A percentile compares a stretch with the other conserved stretches of the same genome.
Evolutionary conservation across 2,797 vertebrate species (phyloP).

Genomic region (Esox masquinongy): DNA sequence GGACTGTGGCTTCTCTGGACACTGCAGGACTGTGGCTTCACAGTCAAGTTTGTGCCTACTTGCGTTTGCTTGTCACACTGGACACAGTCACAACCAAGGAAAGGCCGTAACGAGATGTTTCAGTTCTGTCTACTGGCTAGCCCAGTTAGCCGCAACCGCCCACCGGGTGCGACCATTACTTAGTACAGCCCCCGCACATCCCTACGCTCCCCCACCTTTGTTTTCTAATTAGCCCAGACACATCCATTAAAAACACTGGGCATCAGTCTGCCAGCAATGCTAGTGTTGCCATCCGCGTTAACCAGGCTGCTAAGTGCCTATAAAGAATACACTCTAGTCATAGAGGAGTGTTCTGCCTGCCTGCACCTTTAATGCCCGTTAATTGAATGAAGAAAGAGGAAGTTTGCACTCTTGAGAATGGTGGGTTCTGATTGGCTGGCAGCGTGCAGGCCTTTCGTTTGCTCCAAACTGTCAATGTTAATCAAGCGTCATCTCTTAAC

Average conservation of each 20-base stretch:
- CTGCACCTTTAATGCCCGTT: conserved; percentile 80
- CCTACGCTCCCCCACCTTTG: background rate
- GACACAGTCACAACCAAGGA: background rate
- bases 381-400: conserved; percentile 75
- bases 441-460: conserved; percentile 62
- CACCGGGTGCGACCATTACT: too few species aligned
- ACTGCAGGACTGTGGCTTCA: background rate
- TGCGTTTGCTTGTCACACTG: too few species aligned
- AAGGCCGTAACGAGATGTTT: background rate
- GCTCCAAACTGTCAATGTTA: conserved; percentile 87
- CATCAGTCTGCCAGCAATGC: background rate
- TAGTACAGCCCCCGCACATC: background rate
- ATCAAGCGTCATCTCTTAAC: conserved; percentile 92
- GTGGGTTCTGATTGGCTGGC: conserved; percentile 75
- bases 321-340: conserved; percentile 10
- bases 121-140: background rate
- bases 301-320: conserved; percentile 33
- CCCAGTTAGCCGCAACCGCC: background rate
- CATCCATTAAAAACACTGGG: background rate
- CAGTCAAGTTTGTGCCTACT: too few species aligned
- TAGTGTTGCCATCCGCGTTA: background rate
- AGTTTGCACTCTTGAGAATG: conserved; percentile 59
- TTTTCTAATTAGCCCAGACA: background rate
- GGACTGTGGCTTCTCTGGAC: background rate
- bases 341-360: conserved; percentile 76